These are phyloP conservation scores for Caenorhabditis latens DNA, from an alignment of 1,140 invertebrate genomes.

Conservation along the genomic window DNA sequence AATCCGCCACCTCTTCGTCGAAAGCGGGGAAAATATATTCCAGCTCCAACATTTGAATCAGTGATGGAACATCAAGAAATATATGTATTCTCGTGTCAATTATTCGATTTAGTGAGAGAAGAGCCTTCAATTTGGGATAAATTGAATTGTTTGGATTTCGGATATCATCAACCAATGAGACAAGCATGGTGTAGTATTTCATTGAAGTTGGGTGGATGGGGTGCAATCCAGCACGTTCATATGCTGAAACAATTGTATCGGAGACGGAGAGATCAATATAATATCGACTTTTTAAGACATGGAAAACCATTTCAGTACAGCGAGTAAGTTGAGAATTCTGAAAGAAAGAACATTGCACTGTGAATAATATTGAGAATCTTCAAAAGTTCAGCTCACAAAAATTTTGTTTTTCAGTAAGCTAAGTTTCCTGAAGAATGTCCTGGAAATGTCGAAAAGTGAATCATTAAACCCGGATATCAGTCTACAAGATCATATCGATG, in stretches of 20 bases:
- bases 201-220: slow-evolving; percentile 41
- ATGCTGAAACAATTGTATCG: slow-evolving; percentile 45
- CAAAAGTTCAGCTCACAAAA: not conserved
- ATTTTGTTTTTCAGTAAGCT: not conserved
- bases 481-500: not conserved
- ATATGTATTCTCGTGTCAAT: not conserved
- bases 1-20: not conserved
- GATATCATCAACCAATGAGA: slow-evolving; percentile 14
- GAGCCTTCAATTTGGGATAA: slow-evolving; percentile 37
- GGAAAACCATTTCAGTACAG: not conserved
- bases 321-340: not conserved
- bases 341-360: not conserved
- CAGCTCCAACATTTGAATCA: not conserved
- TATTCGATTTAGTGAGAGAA: slow-evolving; percentile 19
- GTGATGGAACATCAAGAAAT: not conserved
- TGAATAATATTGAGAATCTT: not conserved
- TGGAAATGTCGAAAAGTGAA: not conserved
- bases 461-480: not conserved
- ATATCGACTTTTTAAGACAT: not conserved
- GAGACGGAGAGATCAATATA: not conserved
- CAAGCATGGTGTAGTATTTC: slow-evolving; percentile 38
- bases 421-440: not conserved
- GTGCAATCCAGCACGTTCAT: slow-evolving; percentile 11
- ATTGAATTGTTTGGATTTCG: not conserved
- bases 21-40: not conserved